Percentiles rank a stretch among this genome's conserved stretches.
Conservation (phyloP, 2,797 vertebrate genomes). For the Myotis myotis region DNA sequence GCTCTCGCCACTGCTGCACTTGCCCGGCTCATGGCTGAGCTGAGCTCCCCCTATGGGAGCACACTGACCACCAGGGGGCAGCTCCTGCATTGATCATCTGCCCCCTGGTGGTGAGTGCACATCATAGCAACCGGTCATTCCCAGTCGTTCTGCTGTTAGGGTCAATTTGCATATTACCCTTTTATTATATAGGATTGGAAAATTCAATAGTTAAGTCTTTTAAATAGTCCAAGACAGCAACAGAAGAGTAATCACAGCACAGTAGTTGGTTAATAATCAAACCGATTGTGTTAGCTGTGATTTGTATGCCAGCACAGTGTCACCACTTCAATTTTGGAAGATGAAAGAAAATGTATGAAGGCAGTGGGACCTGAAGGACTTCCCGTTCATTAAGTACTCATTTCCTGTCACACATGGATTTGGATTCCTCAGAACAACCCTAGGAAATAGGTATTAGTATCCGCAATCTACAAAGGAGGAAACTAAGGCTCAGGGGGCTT, state of each 20-base stretch:
- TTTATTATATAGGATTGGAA: not conserved
- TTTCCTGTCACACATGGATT: not conserved
- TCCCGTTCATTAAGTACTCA: not conserved
- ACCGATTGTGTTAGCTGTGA: not conserved
- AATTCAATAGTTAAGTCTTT: slow-evolving; percentile 22
- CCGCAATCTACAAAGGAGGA: not conserved
- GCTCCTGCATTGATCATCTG: no score
- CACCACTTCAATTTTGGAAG: not conserved
- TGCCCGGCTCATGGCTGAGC: no score
- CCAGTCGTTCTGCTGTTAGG: no score
- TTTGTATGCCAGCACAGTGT: slow-evolving; percentile 3
- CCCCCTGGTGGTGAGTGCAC: no score
- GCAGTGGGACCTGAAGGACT: not conserved
- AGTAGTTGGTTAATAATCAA: not conserved
- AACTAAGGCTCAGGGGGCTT: not conserved
- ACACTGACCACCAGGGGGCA: no score
- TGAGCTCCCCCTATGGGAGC: no score
- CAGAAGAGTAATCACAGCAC: not conserved
- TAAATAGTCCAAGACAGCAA: not conserved
- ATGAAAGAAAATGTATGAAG: not conserved
- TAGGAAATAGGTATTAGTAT: not conserved
- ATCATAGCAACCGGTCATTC: no score
- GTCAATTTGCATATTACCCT: no score
- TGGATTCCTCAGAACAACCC: not conserved
- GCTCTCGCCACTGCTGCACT: no score